Percentiles rank a stretch among this genome's conserved stretches.
phyloP scores from a whole-genome alignment of 2,888 invertebrate genomes.

The Ypsolopha scabrella region DNA sequence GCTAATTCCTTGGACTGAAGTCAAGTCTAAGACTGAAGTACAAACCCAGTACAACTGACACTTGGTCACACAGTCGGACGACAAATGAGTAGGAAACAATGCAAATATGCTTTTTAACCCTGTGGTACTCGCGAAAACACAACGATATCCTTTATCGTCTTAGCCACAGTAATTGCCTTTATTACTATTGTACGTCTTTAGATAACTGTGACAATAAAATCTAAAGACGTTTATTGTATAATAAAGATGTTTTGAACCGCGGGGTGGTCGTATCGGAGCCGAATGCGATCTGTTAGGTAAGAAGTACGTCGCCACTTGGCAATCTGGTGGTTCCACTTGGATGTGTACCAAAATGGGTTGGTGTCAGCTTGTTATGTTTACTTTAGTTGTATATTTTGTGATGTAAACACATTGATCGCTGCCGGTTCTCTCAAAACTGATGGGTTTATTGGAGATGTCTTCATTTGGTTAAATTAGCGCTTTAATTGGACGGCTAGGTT shows the following conservation, averaged over 20 bases:
- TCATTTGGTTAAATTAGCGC: too few relatives aligned
- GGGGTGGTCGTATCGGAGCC: constrained; percentile 27
- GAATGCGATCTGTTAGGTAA: background rate
- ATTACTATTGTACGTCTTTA: constrained; percentile 21
- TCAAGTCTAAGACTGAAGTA: constrained; percentile 23
- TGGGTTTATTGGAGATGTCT: too few relatives aligned
- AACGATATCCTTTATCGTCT: constrained; percentile 53
- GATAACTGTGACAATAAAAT: constrained; percentile 25
- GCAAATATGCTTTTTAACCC: background rate
- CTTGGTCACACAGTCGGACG: background rate
- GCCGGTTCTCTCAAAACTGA: background rate
- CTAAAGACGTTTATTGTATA: constrained; percentile 34
- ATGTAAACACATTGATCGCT: background rate
- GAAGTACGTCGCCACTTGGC: background rate
- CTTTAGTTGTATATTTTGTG: background rate
- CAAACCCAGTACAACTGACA: background rate
- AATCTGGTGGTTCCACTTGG: constrained; percentile 23
- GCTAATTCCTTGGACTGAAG: constrained; percentile 20
- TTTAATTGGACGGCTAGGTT: too few relatives aligned
- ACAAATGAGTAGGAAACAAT: background rate
- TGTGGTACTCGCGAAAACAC: constrained; percentile 12
- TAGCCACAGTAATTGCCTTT: constrained; percentile 37
- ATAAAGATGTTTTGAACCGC: constrained; percentile 26
- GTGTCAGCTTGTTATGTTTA: background rate
- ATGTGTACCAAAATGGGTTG: constrained; percentile 31